Evolutionary conservation across 2,113 vertebrate genomes (phyloP).

Genomic region (Peromyscus leucopus): DNA sequence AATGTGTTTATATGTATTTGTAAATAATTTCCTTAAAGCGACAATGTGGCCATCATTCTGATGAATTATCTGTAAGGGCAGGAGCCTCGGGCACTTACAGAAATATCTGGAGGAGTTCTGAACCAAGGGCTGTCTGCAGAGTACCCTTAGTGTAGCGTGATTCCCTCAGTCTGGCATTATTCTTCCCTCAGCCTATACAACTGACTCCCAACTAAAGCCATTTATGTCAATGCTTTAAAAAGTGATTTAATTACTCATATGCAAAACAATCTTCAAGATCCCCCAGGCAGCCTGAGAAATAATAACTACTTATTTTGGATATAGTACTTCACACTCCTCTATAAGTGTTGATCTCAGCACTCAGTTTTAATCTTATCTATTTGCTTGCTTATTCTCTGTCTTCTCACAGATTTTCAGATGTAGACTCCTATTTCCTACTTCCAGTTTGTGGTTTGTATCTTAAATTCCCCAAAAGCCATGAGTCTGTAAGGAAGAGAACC

Average conservation of each 20-base stretch:
- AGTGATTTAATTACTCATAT: background rate
- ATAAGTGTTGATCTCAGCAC: background rate
- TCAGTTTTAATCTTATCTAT: background rate
- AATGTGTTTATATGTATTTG: background rate
- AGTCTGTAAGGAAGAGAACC: background rate
- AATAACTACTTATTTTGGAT: background rate
- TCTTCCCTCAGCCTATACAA: background rate
- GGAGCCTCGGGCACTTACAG: background rate
- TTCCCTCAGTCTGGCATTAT: too few species aligned
- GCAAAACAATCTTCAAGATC: background rate
- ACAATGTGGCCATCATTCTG: background rate
- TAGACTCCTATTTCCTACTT: background rate
- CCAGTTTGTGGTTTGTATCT: background rate
- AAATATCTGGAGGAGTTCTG: background rate
- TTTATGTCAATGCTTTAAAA: background rate
- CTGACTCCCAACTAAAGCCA: background rate
- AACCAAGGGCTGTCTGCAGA: background rate
- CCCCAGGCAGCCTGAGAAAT: background rate
- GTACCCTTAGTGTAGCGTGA: accelerated
- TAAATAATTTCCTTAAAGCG: background rate
- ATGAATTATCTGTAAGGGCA: background rate
- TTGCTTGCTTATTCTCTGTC: background rate
- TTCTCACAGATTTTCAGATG: background rate
- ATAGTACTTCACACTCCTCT: background rate
- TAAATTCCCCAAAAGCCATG: background rate